Evolutionary conservation across 2,113 vertebrate genomes (phyloP).

Genomic region (Scolopax mira): DNA sequence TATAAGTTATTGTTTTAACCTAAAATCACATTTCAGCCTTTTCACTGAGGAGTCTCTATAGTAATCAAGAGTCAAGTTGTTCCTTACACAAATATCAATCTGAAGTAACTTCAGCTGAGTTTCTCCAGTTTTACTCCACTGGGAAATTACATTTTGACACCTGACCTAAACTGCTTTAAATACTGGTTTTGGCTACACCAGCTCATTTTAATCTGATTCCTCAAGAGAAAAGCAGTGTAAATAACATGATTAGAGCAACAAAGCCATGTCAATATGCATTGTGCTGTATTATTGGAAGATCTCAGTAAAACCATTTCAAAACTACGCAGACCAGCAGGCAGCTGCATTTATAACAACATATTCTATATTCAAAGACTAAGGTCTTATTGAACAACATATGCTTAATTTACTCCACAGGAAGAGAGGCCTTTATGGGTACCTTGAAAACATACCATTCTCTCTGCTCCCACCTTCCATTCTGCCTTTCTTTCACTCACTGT

Average conservation of each 20-base stretch:
- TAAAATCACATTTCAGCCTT: not conserved
- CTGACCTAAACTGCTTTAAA: not conserved
- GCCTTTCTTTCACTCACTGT: slow-evolving; percentile 59
- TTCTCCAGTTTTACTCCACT: not conserved
- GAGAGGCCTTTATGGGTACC: not conserved
- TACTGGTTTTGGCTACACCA: not conserved
- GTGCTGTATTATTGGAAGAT: not conserved
- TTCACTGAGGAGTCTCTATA: not conserved
- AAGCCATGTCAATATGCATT: not conserved
- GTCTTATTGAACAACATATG: not conserved
- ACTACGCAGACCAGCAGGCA: not conserved
- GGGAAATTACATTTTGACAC: not conserved
- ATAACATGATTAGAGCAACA: not conserved
- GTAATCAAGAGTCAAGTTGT: not conserved
- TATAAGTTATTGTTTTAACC: not conserved
- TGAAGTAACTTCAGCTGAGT: not conserved
- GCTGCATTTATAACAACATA: not conserved
- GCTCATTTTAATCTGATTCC: slow-evolving; percentile 9
- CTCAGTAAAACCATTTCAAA: slow-evolving; percentile 1
- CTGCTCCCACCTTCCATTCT: not conserved
- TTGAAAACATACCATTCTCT: slow-evolving; percentile 17
- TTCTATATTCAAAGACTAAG: not conserved
- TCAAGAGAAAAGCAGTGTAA: not conserved
- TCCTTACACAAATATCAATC: not conserved
- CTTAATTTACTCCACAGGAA: not conserved